phyloP scores from a whole-genome alignment of 1,140 invertebrate species.

The Drosophila sproati region DNA sequence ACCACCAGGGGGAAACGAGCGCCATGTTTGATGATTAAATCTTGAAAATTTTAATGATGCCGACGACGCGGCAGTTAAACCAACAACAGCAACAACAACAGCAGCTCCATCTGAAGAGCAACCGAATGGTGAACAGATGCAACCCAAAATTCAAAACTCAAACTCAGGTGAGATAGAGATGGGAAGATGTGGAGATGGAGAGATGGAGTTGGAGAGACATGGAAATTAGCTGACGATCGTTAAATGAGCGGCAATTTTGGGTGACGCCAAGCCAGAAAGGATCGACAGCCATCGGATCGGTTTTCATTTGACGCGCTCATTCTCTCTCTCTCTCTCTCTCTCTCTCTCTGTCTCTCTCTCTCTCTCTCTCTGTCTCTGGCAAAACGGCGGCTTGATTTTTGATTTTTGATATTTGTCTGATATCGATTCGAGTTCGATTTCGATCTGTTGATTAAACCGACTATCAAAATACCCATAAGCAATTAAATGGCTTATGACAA shows the following conservation, averaged over 20 bases:
- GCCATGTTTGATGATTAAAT: conserved; percentile 84
- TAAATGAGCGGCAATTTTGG: conserved; percentile 72
- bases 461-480: conserved; percentile 81
- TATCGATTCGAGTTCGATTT: conserved; percentile 33
- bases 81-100: conserved; percentile 35
- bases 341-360: too few relatives aligned
- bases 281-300: conserved; percentile 54
- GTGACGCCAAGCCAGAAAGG: conserved; percentile 47
- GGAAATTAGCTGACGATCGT: conserved; percentile 81
- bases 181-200: neutral
- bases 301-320: conserved; percentile 77
- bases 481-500: conserved; percentile 78
- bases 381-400: conserved; percentile 52
- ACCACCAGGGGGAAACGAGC: conserved; percentile 64
- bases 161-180: conserved; percentile 1
- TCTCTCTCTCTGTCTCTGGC: conserved; percentile 26
- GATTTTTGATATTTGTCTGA: conserved; percentile 37
- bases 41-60: conserved; percentile 80
- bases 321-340: neutral
- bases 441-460: conserved; percentile 40
- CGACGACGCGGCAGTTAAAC: conserved; percentile 69
- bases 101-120: conserved; percentile 15
- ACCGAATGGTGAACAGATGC: conserved; percentile 31
- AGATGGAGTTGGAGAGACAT: conserved; percentile 40
- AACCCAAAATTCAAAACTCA: conserved; percentile 28